Evolutionary conservation across 2,888 invertebrate species (phyloP), one percentile per base, ranked within the genome.

Genomic region (Galerucella nymphaeae): DNA sequence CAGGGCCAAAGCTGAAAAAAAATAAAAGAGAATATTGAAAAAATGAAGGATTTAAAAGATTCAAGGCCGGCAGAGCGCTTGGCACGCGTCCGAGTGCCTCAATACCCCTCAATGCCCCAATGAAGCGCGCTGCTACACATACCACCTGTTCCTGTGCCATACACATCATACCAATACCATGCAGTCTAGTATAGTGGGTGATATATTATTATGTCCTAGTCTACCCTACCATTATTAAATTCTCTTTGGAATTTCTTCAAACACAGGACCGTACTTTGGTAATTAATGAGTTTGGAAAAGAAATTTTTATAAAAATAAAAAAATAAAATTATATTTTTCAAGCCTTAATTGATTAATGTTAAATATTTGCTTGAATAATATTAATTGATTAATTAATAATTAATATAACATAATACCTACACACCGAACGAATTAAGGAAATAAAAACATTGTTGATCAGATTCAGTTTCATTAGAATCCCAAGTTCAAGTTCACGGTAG

Each of bases 1-100:
- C 23, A 96, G 89, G 0, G 96, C 96, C 79, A 96, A 87, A 73
- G 96, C 96, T 96, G 90, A 42, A 89, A 89, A 86, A 83, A 83
- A 83, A 81, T 79, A 42, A 14, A 45, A 23, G 23, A 58, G 2
- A 42, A 8, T 53, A 3, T 30, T 53, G 71, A 23, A 14, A 14
- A 59, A 59, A 16, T 30, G n/a, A 59, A 30, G n/a, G 41, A 62
- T 62, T 62, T 62, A 45, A 62, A 58, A 82, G 82, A 83, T 80
- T 82, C 82, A 82, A 83, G 83, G 82, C 74, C 79, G 79, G 64
- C 76, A 78, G 77, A 77, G 75, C 77, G 76, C 77, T 72, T 72
- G 81, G 80, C 80, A 81, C 80, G 81, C 80, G 80, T 80, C 78
- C 77, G 80, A 80, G 76, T 71, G 74, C 8, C 18, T 53, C n/a